A percentile compares a stretch with the other conserved stretches of the same genome.
phyloP scores from a whole-genome alignment of 2,113 vertebrate species.

The Bos taurus region ARS-UCD2.0 NC_037339.1:30040001-30040500 shows the following conservation, averaged over 20 bases:
- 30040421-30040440: not conserved
- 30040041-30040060: constrained; percentile 43
- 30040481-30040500: fast-evolving
- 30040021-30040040: not conserved
- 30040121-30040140: constrained; percentile 70
- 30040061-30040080: constrained; percentile 45
- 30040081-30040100: constrained; percentile 28
- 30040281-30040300: not conserved
- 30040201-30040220: constrained; percentile 42
- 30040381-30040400: not conserved
- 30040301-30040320: not conserved
- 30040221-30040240: constrained; percentile 45
- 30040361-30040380: not conserved
- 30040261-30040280: fast-evolving
- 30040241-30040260: not conserved
- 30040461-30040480: fast-evolving
- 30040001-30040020: not conserved
- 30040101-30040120: constrained; percentile 79
- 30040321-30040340: not conserved
- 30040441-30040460: not conserved
- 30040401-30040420: not conserved
- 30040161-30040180: constrained; percentile 74
- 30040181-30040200: constrained; percentile 42
- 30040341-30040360: not conserved
- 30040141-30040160: constrained; percentile 56